phyloP scores from a whole-genome alignment of 2,888 invertebrate genomes.

The Acanthosepion esculentum region DNA sequence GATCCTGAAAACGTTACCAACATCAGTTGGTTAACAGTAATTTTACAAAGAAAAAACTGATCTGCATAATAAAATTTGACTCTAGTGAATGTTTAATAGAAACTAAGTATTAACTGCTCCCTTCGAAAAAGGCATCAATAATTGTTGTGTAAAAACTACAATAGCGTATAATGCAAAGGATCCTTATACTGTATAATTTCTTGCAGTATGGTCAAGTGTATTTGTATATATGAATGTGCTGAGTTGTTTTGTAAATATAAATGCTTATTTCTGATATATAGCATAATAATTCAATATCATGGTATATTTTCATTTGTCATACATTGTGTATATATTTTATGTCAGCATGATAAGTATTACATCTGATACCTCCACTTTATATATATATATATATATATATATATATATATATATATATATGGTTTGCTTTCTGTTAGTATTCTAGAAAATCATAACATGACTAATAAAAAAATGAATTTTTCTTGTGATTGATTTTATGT shows the following conservation, averaged over 20 bases:
- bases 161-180: too few relatives aligned
- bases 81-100: too few relatives aligned
- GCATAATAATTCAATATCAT: neutral
- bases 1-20: too few relatives aligned
- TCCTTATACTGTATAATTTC: too few relatives aligned
- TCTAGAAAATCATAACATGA: neutral
- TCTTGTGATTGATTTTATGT: neutral
- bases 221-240: neutral
- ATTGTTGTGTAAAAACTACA: too few relatives aligned
- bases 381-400: neutral
- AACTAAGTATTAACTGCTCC: too few relatives aligned
- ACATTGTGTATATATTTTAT: slow-evolving; percentile 33
- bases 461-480: neutral
- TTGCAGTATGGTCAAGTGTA: neutral
- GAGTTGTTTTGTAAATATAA: neutral
- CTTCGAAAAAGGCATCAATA: too few relatives aligned
- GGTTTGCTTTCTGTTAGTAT: neutral
- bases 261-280: neutral
- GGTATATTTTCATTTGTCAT: slow-evolving; percentile 20
- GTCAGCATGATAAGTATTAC: slow-evolving; percentile 21
- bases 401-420: neutral
- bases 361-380: neutral
- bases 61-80: too few relatives aligned
- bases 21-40: too few relatives aligned
- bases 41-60: too few relatives aligned